Conservation (phyloP, 2,797 vertebrate species). For the Muscicapa comitata region DNA sequence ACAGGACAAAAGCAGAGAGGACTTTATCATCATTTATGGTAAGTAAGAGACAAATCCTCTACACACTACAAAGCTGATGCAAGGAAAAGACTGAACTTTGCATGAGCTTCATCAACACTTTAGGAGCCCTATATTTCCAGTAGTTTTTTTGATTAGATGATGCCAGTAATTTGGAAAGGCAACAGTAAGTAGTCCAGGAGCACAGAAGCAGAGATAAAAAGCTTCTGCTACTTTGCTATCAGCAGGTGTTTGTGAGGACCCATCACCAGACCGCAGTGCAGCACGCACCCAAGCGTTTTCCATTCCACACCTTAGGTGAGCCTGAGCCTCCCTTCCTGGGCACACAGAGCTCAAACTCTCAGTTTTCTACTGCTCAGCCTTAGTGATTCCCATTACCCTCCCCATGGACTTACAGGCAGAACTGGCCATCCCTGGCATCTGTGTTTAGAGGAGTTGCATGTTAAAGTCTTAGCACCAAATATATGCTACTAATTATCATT, state of each 20-base stretch:
- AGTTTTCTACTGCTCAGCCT: neutral
- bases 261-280: accelerated
- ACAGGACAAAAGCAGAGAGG: neutral
- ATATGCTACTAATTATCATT: neutral
- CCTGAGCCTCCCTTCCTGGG: neutral
- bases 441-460: neutral
- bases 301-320: neutral
- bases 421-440: neutral
- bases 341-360: neutral
- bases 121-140: neutral
- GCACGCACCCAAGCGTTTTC: neutral
- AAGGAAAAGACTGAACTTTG: conserved; percentile 27
- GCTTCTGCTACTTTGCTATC: neutral
- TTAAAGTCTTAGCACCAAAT: neutral
- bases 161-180: neutral
- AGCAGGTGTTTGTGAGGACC: neutral
- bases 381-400: neutral
- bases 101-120: neutral
- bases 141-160: neutral
- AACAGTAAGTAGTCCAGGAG: neutral
- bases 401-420: neutral
- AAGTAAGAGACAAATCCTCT: conserved; percentile 23
- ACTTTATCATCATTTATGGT: conserved; percentile 4
- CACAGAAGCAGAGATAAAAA: neutral
- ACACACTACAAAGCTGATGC: neutral